Evolutionary conservation across 2,888 invertebrate species (phyloP).

Genomic region (Drosophila planitibia): DNA sequence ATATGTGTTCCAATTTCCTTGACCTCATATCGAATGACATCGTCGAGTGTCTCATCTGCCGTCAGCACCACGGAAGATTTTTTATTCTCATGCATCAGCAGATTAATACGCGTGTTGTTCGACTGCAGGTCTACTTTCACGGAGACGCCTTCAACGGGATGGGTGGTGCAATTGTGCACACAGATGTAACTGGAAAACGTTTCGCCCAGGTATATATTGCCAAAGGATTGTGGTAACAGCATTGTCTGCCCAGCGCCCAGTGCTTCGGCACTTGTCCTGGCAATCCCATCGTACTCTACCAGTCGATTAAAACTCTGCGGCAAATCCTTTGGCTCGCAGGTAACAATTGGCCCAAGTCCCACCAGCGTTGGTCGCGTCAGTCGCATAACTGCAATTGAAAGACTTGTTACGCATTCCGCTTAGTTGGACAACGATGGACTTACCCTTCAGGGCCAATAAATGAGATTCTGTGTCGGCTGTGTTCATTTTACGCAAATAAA

Average conservation of each 20-base stretch:
- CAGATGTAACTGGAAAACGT: conserved; percentile 99
- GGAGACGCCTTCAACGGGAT: conserved; percentile 87
- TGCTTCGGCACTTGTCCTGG: conserved; percentile 92
- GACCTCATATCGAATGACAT: conserved; percentile 99
- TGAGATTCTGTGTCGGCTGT: conserved; percentile 81
- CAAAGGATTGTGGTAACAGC: conserved; percentile 97
- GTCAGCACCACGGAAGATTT: conserved; percentile 87
- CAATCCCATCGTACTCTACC: conserved; percentile 93
- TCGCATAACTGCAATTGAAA: conserved; percentile 91
- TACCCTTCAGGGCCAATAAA: conserved; percentile 85
- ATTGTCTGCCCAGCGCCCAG: conserved; percentile 92
- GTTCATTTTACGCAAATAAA: conserved; percentile 67
- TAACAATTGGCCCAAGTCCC: conserved; percentile 90
- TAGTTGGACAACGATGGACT: no score
- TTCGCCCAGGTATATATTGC: conserved; percentile 98
- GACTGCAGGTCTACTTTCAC: conserved; percentile 96
- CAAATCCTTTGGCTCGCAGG: conserved; percentile 94
- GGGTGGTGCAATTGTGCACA: conserved; percentile 97
- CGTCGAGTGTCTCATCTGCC: conserved; percentile 95
- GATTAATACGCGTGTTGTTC: conserved; percentile 93
- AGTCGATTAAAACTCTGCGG: conserved; percentile 93
- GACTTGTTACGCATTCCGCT: background rate
- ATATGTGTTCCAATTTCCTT: conserved; percentile 99
- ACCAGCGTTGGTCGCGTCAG: conserved; percentile 96
- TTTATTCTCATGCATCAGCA: conserved; percentile 91